Conservation (phyloP, 2,797 vertebrate species). For the Cetoscarus ocellatus region DNA sequence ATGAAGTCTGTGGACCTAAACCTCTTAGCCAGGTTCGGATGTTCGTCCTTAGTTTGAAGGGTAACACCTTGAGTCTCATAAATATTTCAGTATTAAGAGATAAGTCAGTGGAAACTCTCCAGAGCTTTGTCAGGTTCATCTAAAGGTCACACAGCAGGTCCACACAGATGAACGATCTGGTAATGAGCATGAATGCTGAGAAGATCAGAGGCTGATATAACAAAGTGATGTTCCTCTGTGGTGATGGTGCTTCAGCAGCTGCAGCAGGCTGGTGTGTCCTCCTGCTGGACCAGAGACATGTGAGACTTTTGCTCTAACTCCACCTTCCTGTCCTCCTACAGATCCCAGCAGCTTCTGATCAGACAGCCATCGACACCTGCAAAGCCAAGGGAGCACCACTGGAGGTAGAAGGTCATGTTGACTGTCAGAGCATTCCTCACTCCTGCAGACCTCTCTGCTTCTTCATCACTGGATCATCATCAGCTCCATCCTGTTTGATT, state of each 20-base stretch:
- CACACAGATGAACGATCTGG: too few species aligned
- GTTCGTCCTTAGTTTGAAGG: too few species aligned
- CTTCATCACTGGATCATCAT: constrained; percentile 25
- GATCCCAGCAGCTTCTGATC: constrained; percentile 82
- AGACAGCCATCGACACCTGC: constrained; percentile 84
- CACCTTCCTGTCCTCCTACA: constrained; percentile 65
- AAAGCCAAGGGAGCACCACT: constrained; percentile 68
- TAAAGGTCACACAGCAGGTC: too few species aligned
- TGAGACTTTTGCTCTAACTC: constrained; percentile 51
- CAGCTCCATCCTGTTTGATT: constrained; percentile 4
- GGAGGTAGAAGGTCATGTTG: constrained; percentile 75
- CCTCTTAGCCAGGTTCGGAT: too few species aligned
- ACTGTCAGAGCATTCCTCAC: constrained; percentile 31
- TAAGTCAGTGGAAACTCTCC: too few species aligned
- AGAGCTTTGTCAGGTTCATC: too few species aligned
- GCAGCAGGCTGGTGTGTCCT: constrained; percentile 9
- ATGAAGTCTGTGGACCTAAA: too few species aligned
- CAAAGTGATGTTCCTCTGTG: too few species aligned
- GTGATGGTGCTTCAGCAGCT: neutral
- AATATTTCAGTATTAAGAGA: too few species aligned
- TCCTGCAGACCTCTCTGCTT: constrained; percentile 9
- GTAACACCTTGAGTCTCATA: too few species aligned
- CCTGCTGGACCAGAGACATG: constrained; percentile 20
- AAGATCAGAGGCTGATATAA: too few species aligned
- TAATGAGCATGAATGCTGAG: too few species aligned